Evolutionary conservation across 2,113 vertebrate genomes (phyloP), one percentile per base, ranked within the genome.

Genomic region (Eretmochelys imbricata): DNA sequence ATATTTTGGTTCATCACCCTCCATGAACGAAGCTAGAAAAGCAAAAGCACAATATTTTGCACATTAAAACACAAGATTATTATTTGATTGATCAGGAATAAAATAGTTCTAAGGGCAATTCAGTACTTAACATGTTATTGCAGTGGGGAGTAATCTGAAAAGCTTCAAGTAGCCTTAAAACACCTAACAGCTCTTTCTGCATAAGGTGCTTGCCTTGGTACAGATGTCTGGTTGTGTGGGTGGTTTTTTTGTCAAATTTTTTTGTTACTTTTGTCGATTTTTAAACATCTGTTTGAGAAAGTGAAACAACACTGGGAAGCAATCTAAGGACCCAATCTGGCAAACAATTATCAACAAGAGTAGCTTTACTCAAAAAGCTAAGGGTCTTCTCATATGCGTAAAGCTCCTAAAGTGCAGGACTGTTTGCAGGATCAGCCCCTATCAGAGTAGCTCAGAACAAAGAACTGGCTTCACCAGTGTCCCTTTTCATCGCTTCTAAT

Each of bases 401-500:
- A 94, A 78, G n/a, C 94, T 91, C 55, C 57, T 98, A 95, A 95
- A 96, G 93, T 97, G 90, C 11, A 0, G 94, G 95, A 97, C 93
- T 93, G 94, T 91, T 91, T 92, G 91, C 95, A 95, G 97, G 95
- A 91, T 95, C 95, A 86, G 95, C 96, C 95, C 98, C 93, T 98
- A 95, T 92, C 98, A 97, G 97, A 98, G 96, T 88, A 97, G 95
- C 97, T 89, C 88, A 75, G 82, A 98, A 98, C 98, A 98, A 98
- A 98, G 98, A 97, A 97, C 96, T 97, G 97, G 95, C 98, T 96
- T 96, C 96, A 96, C 96, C 93, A 93, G 94, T 97, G 97, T 97
- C 98, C 98, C 97, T 97, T 98, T 98, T 98, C 98, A 98, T 98
- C 98, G 98, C 97, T 97, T 97, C 98, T 98, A 98, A 99, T 99